phyloP scores from a whole-genome alignment of 2,888 invertebrate species.

The Parapristionchus giblindavisi region DNA sequence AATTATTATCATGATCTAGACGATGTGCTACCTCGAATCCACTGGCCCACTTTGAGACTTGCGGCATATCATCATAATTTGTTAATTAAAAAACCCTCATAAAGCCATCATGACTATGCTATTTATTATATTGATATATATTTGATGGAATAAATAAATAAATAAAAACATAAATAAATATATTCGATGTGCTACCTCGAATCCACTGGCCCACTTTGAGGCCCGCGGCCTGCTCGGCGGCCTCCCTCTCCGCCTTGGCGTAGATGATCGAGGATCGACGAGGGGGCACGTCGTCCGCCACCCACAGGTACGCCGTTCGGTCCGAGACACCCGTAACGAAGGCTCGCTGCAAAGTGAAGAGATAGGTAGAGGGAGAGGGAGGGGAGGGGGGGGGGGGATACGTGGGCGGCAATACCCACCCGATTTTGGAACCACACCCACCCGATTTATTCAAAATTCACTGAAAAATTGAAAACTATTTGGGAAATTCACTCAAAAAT shows the following conservation, averaged over 20 bases:
- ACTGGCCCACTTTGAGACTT: no score
- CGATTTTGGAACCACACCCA: no score
- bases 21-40: no score
- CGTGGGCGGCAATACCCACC: no score
- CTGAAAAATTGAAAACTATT: no score
- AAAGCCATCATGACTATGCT: neutral
- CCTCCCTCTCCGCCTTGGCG: neutral
- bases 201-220: slow-evolving; percentile 13
- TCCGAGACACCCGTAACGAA: slow-evolving; percentile 17
- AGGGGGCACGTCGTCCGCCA: slow-evolving; percentile 1
- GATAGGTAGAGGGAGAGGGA: no score
- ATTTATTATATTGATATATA: neutral
- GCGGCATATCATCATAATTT: neutral
- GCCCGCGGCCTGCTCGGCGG: no score
- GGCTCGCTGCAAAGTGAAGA: neutral
- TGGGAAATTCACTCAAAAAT: no score
- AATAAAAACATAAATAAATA: neutral
- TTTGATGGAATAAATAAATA: neutral
- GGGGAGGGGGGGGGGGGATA: no score
- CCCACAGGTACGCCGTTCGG: slow-evolving; percentile 9
- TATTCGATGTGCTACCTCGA: neutral
- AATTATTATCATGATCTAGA: no score
- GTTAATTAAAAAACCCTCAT: neutral
- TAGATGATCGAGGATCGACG: slow-evolving; percentile 15
- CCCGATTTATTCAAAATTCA: no score